phyloP scores from a whole-genome alignment of 2,888 invertebrate species.

The Margaritifera margaritifera region DNA sequence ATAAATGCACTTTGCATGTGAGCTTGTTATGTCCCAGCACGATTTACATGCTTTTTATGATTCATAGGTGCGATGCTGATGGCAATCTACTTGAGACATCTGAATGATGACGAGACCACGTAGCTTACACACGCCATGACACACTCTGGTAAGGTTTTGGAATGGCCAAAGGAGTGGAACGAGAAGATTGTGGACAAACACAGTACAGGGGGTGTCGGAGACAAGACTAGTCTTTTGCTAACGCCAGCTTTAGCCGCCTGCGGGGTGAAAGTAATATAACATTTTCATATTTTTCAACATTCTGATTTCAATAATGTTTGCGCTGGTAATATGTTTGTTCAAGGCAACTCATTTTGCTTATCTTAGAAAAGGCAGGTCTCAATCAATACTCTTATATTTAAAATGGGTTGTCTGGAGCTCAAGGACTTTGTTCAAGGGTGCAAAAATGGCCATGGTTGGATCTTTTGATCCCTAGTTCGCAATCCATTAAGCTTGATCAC shows the following conservation, averaged over 20 bases:
- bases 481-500: too few relatives aligned
- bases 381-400: too few relatives aligned
- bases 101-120: conserved; percentile 45
- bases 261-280: conserved; percentile 71
- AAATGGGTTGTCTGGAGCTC: not conserved
- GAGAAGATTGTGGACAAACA: conserved; percentile 75
- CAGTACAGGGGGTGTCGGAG: conserved; percentile 77
- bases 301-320: too few relatives aligned
- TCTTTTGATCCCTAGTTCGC: too few relatives aligned
- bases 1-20: too few relatives aligned
- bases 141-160: conserved; percentile 70
- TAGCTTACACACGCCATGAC: conserved; percentile 73
- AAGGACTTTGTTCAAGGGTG: too few relatives aligned
- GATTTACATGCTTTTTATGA: not conserved
- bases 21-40: too few relatives aligned
- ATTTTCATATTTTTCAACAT: too few relatives aligned
- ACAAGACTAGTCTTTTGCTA: conserved; percentile 75
- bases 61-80: conserved; percentile 54
- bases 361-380: too few relatives aligned
- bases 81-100: conserved; percentile 35
- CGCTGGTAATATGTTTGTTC: too few relatives aligned
- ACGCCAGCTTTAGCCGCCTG: conserved; percentile 76
- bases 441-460: too few relatives aligned
- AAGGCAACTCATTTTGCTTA: too few relatives aligned
- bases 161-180: conserved; percentile 56